Conservation (phyloP, 1,140 invertebrate species). For the Drosophila arawakana region DNA sequence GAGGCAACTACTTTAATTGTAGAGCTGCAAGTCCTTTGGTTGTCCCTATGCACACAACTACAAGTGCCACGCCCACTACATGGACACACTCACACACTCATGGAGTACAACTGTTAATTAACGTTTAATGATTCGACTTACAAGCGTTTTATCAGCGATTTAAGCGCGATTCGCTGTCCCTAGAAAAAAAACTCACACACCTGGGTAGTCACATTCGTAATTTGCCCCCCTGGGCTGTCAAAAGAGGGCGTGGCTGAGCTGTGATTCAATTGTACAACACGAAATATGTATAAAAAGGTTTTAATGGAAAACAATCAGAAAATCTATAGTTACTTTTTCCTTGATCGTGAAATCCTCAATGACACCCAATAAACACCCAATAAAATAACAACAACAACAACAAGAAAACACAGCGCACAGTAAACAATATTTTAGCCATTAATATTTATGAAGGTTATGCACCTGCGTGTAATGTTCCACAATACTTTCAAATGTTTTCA, state of each 20-base stretch:
- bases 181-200: slow-evolving; percentile 1
- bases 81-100: slow-evolving; percentile 1
- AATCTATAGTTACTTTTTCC: slow-evolving; percentile 34
- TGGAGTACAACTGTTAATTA: slow-evolving; percentile 53
- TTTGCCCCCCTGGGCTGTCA: not conserved
- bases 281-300: slow-evolving; percentile 24
- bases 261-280: slow-evolving; percentile 32
- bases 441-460: slow-evolving; percentile 74
- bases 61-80: slow-evolving; percentile 25
- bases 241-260: slow-evolving; percentile 25
- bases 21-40: not conserved
- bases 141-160: slow-evolving; percentile 58
- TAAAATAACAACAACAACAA: too few species aligned
- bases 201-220: not conserved
- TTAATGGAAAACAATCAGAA: slow-evolving; percentile 32
- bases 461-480: slow-evolving; percentile 36
- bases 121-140: slow-evolving; percentile 66
- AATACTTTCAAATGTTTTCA: slow-evolving; percentile 64
- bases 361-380: too few species aligned
- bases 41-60: slow-evolving; percentile 3
- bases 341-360: slow-evolving; percentile 41
- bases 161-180: slow-evolving; percentile 32
- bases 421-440: slow-evolving; percentile 42
- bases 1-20: slow-evolving; percentile 10
- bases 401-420: slow-evolving; percentile 6